Evolutionary conservation across 1,140 invertebrate species (phyloP), one percentile per base, ranked within the genome.

Genomic region (Bombyx mori): DNA sequence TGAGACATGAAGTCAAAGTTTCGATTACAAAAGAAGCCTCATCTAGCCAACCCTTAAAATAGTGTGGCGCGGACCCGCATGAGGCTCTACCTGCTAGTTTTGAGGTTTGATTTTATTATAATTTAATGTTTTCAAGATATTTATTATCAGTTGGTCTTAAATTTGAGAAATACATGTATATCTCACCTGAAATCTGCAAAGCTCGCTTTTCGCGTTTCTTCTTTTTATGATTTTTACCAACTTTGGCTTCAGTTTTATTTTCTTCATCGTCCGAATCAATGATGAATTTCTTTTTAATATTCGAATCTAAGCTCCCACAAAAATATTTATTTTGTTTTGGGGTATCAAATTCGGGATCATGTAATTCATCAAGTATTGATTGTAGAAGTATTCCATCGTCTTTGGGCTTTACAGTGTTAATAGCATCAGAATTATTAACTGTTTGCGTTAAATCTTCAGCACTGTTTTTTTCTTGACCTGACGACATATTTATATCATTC

Each of bases 211-310:
- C 71, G 18, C 65, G 57, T 58, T 82, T 82, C n/a, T 71, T 73
- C 58, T 76, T 85, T 54, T 85, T 88, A n/a, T 75, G 61, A 46
- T 73, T 79, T 55, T 70, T 82, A 54, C 66, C 82, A 69, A 60
- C 78, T 58, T 62, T 57, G 6, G 42, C 60, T 44, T 75, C 64
- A 44, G 68, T 66, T 43, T 77, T 76, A 64, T 49, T 49, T 9
- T 89, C 89, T 56, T 91, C 89, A 63, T 91, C 90, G 62, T 90
- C 90, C 10, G 82, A 85, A 56, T 87, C 80, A 42, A 87, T 87
- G 0, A 79, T 58, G 35, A 87, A 77, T 59, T 73, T 84, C 54
- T 78, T 84, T 60, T 75, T 85, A n/a, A 71, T 65, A 62, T 22
- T 56, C 52, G 56, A n/a, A 58, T 56, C n/a, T 53, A 69, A 63